These are phyloP conservation scores for Endomychus coccineus DNA, from an alignment of 2,888 invertebrate species.

Conservation along the genomic window DNA sequence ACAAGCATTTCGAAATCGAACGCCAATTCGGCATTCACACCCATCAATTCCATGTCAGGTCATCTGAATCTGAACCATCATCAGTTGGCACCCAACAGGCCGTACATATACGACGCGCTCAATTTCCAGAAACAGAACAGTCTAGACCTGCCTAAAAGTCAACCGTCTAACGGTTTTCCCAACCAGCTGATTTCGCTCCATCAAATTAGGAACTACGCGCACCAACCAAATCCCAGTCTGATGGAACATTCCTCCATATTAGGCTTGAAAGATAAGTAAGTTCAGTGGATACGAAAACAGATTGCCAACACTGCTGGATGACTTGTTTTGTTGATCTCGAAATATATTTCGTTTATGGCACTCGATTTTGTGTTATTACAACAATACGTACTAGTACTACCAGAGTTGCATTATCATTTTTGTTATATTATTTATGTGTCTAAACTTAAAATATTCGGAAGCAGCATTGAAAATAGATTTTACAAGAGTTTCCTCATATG, in stretches of 20 bases:
- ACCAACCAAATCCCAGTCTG: constrained; percentile 73
- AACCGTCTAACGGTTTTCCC: constrained; percentile 65
- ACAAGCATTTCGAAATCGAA: constrained; percentile 39
- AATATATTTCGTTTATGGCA: neutral
- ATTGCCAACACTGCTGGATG: too few species aligned
- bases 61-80: constrained; percentile 60
- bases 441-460: too few species aligned
- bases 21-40: constrained; percentile 87
- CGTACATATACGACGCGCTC: constrained; percentile 89
- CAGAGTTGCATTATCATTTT: too few species aligned
- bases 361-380: neutral
- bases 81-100: constrained; percentile 60
- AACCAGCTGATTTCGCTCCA: constrained; percentile 92
- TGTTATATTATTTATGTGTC: too few species aligned
- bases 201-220: constrained; percentile 93
- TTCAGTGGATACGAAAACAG: constrained; percentile 1
- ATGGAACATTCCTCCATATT: constrained; percentile 47
- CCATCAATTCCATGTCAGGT: constrained; percentile 83
- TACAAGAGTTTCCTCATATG: too few species aligned
- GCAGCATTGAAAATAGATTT: too few species aligned
- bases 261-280: constrained; percentile 44
- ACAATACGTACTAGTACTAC: too few species aligned
- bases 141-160: constrained; percentile 46
- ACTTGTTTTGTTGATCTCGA: neutral
- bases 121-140: constrained; percentile 72